Evolutionary conservation across 2,888 invertebrate genomes (phyloP), one percentile per base, ranked within the genome.

Genomic region (Apamea sordens): DNA sequence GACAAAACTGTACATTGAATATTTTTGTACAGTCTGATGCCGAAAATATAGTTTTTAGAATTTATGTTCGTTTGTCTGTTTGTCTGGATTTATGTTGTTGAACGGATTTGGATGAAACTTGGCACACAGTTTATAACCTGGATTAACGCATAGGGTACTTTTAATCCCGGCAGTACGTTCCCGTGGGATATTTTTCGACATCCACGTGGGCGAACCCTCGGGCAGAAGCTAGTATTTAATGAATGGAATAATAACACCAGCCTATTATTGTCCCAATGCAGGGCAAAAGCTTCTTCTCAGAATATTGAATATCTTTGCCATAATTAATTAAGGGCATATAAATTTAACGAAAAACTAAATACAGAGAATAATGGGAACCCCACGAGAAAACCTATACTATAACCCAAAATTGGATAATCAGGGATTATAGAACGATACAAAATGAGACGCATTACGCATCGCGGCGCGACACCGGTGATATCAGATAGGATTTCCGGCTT

Each of bases 391-490:
- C 47, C 32, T 18, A 41, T 32, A 32, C 18, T 21, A 13, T 13
- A 21, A 32, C 10, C 28, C 1, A 41, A 50, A 71, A 50, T 1
- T 15, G 41, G 41, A 44, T 44, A 13, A 32, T 13, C 32, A 13
- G 36, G n/a, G 76, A 76, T 65, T 75, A 65, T 24, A 65, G 65
- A 36, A 56, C 44, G 21, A 47, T 11, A 77, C 21, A 76, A 76
- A 76, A 76, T 67, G 56, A 59, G 32, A 77, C 18, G 10, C 44
- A n/a, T 67, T 11, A 67, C 36, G 47, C 56, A 67, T 67, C 41
- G 11, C n/a, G 10, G 18, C 56, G 7, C 13, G 0, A 2, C 36
- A 13, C 2, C 56, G n/a, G 24, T 44, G 28, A 69, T 56, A 75
- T 64, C 56, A 64, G 68, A 61, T 81, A 76, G 28, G 0, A 71